phyloP scores from a whole-genome alignment of 2,888 invertebrate species.

The Spatulosminthurus flaviceps region DNA sequence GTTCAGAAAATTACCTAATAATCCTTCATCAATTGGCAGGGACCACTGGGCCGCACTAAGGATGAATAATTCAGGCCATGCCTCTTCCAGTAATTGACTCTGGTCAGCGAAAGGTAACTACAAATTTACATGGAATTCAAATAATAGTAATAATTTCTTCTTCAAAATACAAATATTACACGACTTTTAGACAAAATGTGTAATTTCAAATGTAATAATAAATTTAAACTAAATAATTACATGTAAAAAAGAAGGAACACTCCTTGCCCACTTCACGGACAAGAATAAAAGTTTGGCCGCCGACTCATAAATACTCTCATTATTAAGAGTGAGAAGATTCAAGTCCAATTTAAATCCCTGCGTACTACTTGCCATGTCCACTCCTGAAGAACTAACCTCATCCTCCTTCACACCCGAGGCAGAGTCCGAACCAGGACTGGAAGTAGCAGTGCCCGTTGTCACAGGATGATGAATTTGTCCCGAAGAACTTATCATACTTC shows the following conservation, averaged over 20 bases:
- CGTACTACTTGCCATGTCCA: constrained; percentile 67
- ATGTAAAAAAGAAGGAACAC: constrained; percentile 70
- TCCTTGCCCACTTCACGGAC: constrained; percentile 82
- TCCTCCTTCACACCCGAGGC: constrained; percentile 71
- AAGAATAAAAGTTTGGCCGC: constrained; percentile 80
- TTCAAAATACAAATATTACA: no score
- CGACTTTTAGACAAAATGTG: no score
- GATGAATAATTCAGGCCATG: constrained; percentile 86
- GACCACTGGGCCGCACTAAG: constrained; percentile 84
- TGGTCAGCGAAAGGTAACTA: constrained; percentile 78
- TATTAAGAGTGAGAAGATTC: constrained; percentile 69
- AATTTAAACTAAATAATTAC: constrained; percentile 40
- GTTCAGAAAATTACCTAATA: constrained; percentile 34
- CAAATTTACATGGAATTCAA: constrained; percentile 59
- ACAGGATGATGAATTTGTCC: background rate
- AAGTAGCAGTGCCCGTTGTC: constrained; percentile 45
- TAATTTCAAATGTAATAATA: no score
- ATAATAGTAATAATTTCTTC: no score
- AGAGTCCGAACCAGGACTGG: constrained; percentile 66
- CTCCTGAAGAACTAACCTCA: constrained; percentile 80
- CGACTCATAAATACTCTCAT: constrained; percentile 75
- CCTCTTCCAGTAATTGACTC: constrained; percentile 76
- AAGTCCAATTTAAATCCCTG: constrained; percentile 63
- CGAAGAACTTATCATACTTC: background rate
- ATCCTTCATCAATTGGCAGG: constrained; percentile 72